Conservation (phyloP, 2,888 invertebrate species). For the Agelastica alni region DNA sequence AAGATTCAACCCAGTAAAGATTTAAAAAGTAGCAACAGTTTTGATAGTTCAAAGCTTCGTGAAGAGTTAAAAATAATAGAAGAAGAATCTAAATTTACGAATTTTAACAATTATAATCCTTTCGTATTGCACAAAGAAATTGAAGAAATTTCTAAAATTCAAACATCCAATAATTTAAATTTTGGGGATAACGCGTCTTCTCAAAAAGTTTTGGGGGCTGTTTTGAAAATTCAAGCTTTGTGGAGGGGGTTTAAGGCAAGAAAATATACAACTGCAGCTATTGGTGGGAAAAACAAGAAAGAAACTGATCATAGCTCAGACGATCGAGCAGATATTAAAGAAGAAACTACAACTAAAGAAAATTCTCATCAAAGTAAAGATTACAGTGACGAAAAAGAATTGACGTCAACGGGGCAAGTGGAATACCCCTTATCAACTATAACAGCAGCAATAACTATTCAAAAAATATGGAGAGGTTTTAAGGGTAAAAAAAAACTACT, state of each 20-base stretch:
- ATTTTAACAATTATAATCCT: constrained; percentile 33
- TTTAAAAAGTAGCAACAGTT: constrained; percentile 16
- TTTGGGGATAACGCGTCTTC: background rate
- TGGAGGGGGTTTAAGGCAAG: constrained; percentile 29
- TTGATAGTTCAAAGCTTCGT: constrained; percentile 36
- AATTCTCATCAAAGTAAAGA: too few relatives aligned
- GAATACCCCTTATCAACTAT: too few relatives aligned
- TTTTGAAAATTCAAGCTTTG: constrained; percentile 33
- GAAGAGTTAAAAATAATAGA: constrained; percentile 32
- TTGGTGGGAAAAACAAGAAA: background rate
- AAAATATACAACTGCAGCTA: constrained; percentile 5
- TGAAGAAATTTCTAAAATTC: constrained; percentile 27
- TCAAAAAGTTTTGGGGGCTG: constrained; percentile 19
- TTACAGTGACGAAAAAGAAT: too few relatives aligned
- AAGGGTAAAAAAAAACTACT: constrained; percentile 26
- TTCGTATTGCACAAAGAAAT: constrained; percentile 36
- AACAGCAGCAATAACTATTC: constrained; percentile 32
- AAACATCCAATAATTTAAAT: background rate
- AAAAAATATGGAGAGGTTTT: constrained; percentile 34
- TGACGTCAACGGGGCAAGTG: too few relatives aligned
- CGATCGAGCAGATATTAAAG: background rate
- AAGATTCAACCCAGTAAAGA: background rate
- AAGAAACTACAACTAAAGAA: background rate
- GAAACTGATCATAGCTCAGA: background rate
- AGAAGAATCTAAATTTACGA: constrained; percentile 27